Evolutionary conservation across 2,797 vertebrate genomes (phyloP), one percentile per base, ranked within the genome.

Genomic region (Botia kubotai): DNA sequence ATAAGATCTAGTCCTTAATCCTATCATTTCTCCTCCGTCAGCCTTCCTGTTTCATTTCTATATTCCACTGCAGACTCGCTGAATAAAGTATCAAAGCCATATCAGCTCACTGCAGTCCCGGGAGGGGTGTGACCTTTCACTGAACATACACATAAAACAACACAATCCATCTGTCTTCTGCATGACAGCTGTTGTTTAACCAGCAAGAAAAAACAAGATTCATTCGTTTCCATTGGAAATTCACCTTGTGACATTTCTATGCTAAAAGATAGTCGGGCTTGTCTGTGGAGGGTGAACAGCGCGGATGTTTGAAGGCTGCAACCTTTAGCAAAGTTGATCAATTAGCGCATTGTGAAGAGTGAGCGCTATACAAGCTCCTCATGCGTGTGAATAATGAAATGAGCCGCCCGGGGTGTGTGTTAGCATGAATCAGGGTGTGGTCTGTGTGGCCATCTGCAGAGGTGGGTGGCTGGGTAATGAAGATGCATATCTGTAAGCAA

Each of bases 71-170:
- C 57, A 36, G 72, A 50, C 50, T 33, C 63, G 48, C 50, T 75
- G 67, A 75, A 75, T 70, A 65, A 36, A 48, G 39, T 67, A 70
- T 71, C 82, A 65, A 62, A 62, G 46, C 23, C 39, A 62, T 50
- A 74, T 53, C 43, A 55, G 39, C 29, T 12, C 1, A 0, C 68
- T 39, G 77, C 75, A 82, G 53, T 79, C 67, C 80, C 71, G 1
- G 39, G 57, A 66, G 70, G 39, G 14, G 48, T 2, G 26, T 82
- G 79, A 84, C 76, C 83, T 84, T 79, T 82, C 33, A 65, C n/a
- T 13, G n/a, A 58, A 50, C 43, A 52, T 13, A 75, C 57, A 75
- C 75, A 81, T 79, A 73, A 79, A 77, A 55, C 8, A 10, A 48
- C 58, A 66, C 3, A 0, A 50, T 12, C 60, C 14, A 83, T 80